Evolutionary conservation across 2,797 vertebrate genomes (phyloP).

Genomic region (Hoplostethus mediterraneus): DNA sequence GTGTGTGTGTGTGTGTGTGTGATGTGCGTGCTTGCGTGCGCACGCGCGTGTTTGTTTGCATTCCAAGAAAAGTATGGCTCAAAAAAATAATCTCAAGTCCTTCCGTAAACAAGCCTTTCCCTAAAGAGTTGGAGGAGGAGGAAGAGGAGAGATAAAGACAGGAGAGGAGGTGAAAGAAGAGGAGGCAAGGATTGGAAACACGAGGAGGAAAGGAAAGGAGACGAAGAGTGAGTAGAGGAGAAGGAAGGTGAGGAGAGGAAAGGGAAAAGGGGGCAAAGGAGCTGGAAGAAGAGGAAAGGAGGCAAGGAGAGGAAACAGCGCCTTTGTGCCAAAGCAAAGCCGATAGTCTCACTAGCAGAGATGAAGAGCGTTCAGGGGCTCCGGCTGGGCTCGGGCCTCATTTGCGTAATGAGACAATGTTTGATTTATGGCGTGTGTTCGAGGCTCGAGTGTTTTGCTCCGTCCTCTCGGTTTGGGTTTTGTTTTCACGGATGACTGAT

Average conservation of each 20-base stretch:
- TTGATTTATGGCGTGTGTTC: conserved; percentile 42
- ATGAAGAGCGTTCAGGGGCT: conserved; percentile 29
- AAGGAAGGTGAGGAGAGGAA: not conserved
- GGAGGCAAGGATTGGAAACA: not conserved
- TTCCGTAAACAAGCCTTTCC: conserved; percentile 54
- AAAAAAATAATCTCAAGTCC: conserved; percentile 41
- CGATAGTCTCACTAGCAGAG: conserved; percentile 9
- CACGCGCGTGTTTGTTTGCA: conserved; percentile 18
- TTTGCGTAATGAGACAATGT: conserved; percentile 43
- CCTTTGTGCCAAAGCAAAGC: conserved; percentile 31
- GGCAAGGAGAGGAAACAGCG: conserved; percentile 1
- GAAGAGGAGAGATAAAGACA: conserved; percentile 18
- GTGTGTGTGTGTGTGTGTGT: not conserved
- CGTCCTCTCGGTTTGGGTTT: conserved; percentile 32
- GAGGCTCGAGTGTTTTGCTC: conserved; percentile 33
- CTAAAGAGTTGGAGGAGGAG: conserved; percentile 3
- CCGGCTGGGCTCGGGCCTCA: conserved; percentile 15
- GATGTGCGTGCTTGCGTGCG: too few species aligned
- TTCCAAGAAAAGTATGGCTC: conserved; percentile 47
- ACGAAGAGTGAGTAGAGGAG: not conserved
- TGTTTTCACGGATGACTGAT: conserved; percentile 53
- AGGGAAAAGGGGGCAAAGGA: conserved; percentile 4
- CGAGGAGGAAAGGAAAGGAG: too few species aligned
- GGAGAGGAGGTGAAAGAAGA: conserved; percentile 5
- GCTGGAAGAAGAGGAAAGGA: too few species aligned